Percentiles rank a stretch among this genome's conserved stretches.
Evolutionary conservation across 2,113 vertebrate species (phyloP).

Genomic region (Stomatorhinus ivindoensis): DNA sequence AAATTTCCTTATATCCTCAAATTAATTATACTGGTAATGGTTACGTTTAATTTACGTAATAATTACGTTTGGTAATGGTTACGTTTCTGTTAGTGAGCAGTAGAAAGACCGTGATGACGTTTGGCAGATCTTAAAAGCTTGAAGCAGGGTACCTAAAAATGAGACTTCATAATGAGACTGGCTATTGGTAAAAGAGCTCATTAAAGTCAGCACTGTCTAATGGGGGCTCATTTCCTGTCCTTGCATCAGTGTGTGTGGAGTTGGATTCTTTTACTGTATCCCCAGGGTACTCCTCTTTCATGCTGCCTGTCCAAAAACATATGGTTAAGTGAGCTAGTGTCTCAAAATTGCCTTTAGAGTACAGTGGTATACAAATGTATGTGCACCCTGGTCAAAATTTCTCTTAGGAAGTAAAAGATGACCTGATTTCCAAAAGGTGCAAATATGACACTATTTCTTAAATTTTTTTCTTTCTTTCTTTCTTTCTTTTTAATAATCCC

Average conservation of each 20-base stretch:
- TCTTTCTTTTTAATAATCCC: background rate
- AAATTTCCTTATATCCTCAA: background rate
- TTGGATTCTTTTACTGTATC: background rate
- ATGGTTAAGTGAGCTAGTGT: background rate
- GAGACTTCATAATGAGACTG: background rate
- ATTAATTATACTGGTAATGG: background rate
- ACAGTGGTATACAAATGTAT: background rate
- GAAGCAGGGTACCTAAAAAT: background rate
- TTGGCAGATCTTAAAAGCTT: background rate
- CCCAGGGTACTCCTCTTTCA: background rate
- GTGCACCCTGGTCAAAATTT: background rate
- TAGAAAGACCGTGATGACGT: background rate
- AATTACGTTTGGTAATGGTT: no score
- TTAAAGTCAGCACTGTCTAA: background rate
- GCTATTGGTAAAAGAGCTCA: background rate
- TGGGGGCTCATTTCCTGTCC: background rate
- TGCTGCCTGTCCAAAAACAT: background rate
- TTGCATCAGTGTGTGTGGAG: background rate
- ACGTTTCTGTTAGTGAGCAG: background rate
- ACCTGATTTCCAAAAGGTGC: background rate
- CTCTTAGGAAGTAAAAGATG: background rate
- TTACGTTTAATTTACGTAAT: no score
- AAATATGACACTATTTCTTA: background rate
- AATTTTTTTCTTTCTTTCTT: background rate
- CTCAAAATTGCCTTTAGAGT: background rate